phyloP scores from a whole-genome alignment of 2,888 invertebrate genomes.

The Scaptomyza flava region DNA sequence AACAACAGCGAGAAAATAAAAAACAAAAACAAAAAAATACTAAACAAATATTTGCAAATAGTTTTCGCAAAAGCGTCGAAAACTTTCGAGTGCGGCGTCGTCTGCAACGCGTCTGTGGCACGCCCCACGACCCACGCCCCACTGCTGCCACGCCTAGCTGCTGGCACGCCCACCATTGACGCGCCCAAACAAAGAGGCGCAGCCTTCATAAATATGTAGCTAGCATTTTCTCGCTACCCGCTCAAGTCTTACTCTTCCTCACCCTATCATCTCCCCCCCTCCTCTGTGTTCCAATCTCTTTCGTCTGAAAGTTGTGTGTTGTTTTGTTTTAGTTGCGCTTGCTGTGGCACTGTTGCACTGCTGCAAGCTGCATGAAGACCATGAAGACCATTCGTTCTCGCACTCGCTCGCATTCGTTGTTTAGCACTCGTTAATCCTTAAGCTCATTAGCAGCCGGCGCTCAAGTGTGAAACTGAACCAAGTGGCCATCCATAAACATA shows the following conservation, averaged over 20 bases:
- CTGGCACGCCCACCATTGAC: slow-evolving; percentile 36
- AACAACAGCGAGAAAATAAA: slow-evolving; percentile 15
- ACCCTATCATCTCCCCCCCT: not conserved
- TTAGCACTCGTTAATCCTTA: slow-evolving; percentile 60
- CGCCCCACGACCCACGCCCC: slow-evolving; percentile 21
- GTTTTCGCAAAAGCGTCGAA: slow-evolving; percentile 55
- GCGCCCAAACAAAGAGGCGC: slow-evolving; percentile 48
- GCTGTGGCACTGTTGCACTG: slow-evolving; percentile 3
- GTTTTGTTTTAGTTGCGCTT: slow-evolving; percentile 8
- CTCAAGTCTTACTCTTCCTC: not conserved
- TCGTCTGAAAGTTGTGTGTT: slow-evolving; percentile 7
- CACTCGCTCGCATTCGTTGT: not conserved
- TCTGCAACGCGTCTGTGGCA: slow-evolving; percentile 66
- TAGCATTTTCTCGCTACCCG: slow-evolving; percentile 3
- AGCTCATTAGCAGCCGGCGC: slow-evolving; percentile 73
- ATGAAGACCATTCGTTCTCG: not conserved
- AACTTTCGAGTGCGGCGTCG: slow-evolving; percentile 49
- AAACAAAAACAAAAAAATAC: slow-evolving; percentile 39
- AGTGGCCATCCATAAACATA: slow-evolving; percentile 70
- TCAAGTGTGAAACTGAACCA: slow-evolving; percentile 74
- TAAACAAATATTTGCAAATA: slow-evolving; percentile 74
- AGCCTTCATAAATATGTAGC: slow-evolving; percentile 32
- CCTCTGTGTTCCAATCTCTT: not conserved
- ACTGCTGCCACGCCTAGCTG: not conserved
- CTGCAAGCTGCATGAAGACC: not conserved